A percentile compares a stretch with the other conserved stretches of the same genome.
phyloP scores from a whole-genome alignment of 2,888 invertebrate genomes.

The Aradus depressus region DNA sequence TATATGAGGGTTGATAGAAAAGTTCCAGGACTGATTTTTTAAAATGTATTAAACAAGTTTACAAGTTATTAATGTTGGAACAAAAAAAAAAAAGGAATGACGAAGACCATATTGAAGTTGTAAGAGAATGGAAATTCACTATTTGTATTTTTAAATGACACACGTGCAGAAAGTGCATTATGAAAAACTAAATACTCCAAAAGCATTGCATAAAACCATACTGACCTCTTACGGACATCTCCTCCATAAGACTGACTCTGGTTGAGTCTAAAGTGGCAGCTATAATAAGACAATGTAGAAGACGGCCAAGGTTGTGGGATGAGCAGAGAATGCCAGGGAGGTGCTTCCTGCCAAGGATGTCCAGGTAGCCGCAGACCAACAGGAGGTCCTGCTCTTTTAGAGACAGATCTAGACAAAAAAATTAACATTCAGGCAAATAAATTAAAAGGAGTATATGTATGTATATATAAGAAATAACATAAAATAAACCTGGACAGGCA shows the following conservation, averaged over 20 bases:
- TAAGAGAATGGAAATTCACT: background rate
- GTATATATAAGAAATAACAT: background rate
- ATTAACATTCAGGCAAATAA: no score
- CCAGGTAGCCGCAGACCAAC: conserved; percentile 51
- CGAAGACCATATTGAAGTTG: background rate
- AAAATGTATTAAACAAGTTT: no score
- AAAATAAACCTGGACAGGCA: no score
- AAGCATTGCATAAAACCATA: background rate
- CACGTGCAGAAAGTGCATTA: no score
- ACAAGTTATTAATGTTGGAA: no score
- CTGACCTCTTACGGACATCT: conserved; percentile 25
- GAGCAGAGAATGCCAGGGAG: conserved; percentile 47
- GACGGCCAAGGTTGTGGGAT: conserved; percentile 43
- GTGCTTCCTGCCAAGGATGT: conserved; percentile 45
- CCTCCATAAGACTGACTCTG: conserved; percentile 23
- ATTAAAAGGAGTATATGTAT: background rate
- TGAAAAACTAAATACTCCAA: no score
- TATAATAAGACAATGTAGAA: conserved; percentile 43
- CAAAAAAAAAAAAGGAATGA: background rate
- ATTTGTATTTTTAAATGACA: background rate
- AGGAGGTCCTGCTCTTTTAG: conserved; percentile 42
- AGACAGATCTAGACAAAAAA: conserved; percentile 46
- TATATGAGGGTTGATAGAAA: no score
- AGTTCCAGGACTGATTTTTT: no score
- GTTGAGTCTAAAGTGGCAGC: conserved; percentile 24